phyloP scores from a whole-genome alignment of 2,113 vertebrate genomes.

The Paralichthys olivaceus region DNA sequence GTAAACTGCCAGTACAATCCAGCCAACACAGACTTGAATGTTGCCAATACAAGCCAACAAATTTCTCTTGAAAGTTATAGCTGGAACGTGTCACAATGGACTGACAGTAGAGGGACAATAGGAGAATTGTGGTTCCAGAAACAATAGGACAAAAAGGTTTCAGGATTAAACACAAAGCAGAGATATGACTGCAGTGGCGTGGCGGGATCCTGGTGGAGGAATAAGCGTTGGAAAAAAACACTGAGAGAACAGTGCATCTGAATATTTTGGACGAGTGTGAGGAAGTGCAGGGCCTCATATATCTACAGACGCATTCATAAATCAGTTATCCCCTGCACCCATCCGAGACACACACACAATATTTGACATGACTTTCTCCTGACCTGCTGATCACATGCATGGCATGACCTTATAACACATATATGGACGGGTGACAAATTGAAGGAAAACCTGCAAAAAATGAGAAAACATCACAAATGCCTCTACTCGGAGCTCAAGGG shows the following conservation, averaged over 20 bases:
- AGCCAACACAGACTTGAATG: conserved; percentile 57
- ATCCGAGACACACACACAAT: conserved; percentile 24
- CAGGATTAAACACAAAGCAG: conserved; percentile 37
- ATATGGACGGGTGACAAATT: background rate
- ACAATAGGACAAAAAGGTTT: conserved; percentile 48
- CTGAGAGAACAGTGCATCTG: background rate
- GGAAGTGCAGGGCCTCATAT: conserved; percentile 45
- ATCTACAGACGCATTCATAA: conserved; percentile 55
- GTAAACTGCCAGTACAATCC: conserved; percentile 25
- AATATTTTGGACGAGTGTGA: conserved; percentile 8
- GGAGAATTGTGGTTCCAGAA: conserved; percentile 48
- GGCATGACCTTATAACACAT: background rate
- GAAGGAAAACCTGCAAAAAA: conserved; percentile 1
- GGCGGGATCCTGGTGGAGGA: conserved; percentile 25
- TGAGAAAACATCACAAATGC: background rate
- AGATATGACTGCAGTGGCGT: conserved; percentile 20
- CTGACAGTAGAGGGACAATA: conserved; percentile 46
- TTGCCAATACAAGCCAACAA: conserved; percentile 56
- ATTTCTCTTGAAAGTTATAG: conserved; percentile 58
- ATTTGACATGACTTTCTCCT: conserved; percentile 21
- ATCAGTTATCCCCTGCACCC: conserved; percentile 20
- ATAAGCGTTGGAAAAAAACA: background rate
- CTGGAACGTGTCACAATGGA: conserved; percentile 60
- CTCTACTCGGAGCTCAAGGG: background rate
- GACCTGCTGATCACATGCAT: conserved; percentile 16